Evolutionary conservation across 1,140 invertebrate species (phyloP), one percentile per base, ranked within the genome.

Genomic region (Lordiphosa clarofinis): DNA sequence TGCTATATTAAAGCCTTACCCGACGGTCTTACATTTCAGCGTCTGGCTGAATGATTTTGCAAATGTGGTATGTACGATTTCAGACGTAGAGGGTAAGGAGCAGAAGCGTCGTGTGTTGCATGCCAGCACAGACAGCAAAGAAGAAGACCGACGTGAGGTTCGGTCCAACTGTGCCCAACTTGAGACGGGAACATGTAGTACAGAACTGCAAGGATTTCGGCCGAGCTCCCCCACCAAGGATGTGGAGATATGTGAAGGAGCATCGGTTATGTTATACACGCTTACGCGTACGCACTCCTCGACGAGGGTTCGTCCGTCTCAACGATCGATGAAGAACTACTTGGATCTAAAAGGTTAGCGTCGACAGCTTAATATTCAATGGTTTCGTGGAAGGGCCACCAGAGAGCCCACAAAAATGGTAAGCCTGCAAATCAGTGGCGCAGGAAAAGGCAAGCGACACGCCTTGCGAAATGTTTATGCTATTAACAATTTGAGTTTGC

Each of bases 351-450:
- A 36, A 55, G 40, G 55, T 19, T 21, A 56, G 10, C 35, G 35
- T 31, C 54, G 55, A 19, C 55, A 50, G 9, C 37, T 35, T 2
- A 33, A 57, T 12, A 39, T 40, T 1, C 46, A 49, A 11, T 57
- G 13, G 56, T 46, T 53, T 53, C 11, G 39, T 9, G 48, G 37
- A 7, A 42, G 11, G n/a, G n/a, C n/a, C 4, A 6, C 31, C 19
- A 33, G 31, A 24, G 46, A 52, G 31, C 38, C 4, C 8, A 52
- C 33, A 5, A 39, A 15, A 3, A 13, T 33, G 24, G 52, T 55
- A 4, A 55, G 9, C 7, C 43, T 48, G 15, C 10, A 46, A 9
- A 59, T 53, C 10, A 24, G 58, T 40, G 43, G 36, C 28, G 13
- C 8, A 6, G 24, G 37, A 4, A 47, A 40, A 21, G 10, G n/a